Evolutionary conservation across 92 coral and sea anemone genomes (phyloP), one percentile per base, ranked within the genome.

Genomic region (Galaxea fascicularis): DNA sequence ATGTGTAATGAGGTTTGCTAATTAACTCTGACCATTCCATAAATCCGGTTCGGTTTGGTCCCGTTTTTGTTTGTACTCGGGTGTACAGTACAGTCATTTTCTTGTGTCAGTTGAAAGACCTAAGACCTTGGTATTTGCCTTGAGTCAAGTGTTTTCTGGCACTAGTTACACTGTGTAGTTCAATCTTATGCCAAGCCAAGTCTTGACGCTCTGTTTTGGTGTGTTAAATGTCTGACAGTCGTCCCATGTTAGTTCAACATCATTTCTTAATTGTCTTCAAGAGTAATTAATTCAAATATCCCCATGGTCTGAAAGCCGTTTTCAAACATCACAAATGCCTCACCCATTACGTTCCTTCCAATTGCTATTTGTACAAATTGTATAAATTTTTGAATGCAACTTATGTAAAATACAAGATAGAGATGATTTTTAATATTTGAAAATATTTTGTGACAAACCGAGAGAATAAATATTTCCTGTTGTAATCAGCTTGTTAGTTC

Each of bases 371-470:
- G 84, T 79, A 79, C 75, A 79, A 65, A 79, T 66, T 79, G 84
- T 79, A 51, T 65, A 79, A 35, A 79, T 58, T 79, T 56, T 67
- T 73, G 60, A 79, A 49, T 77, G 60, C 75, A 66, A 30, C 47
- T 35, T 67, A 78, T 78, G 84, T 79, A 79, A 65, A 79, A 79
- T 79, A 67, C 64, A 66, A 79, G 84, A 60, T 79, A 65, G 84
- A 67, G 31, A 79, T 24, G 31, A 65, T 79, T 79, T 77, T 79
- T 65, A 79, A 79, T 66, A 66, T 65, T 30, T 49, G 52, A 65
- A 18, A 79, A 66, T 79, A 79, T 79, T 79, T 79, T 79, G 64
- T 35, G 65, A 51, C 75, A 79, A 64, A 65, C 30, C 47, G 31
- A n/a, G 67, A 65, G 51, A 79, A 79, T 79, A 79, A 79, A 79